Evolutionary conservation across 2,888 invertebrate species (phyloP).

Genomic region (Standfussiana lucernea): DNA sequence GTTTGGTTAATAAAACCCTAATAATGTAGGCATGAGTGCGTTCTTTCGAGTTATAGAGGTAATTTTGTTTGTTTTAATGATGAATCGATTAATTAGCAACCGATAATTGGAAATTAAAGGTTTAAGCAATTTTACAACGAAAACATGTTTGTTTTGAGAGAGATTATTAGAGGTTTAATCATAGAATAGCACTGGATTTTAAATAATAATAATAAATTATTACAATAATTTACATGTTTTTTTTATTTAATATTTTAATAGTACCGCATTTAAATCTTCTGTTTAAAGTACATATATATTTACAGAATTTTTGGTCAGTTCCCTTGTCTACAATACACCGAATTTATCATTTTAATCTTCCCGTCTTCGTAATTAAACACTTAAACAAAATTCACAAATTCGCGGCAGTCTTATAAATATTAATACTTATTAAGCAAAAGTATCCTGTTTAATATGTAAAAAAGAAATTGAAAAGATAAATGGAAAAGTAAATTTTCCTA

Average conservation of each 20-base stretch:
- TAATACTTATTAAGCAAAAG: conserved; percentile 70
- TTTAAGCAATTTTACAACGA: not conserved
- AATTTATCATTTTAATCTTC: conserved; percentile 50
- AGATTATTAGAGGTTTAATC: not conserved
- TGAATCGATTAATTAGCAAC: conserved; percentile 31
- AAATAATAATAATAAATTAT: too few species aligned
- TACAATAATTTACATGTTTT: not conserved
- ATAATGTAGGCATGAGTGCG: conserved; percentile 27
- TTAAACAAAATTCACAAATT: conserved; percentile 59
- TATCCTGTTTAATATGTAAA: conserved; percentile 73
- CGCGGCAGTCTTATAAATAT: conserved; percentile 68
- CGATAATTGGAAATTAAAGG: conserved; percentile 4
- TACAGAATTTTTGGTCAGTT: not conserved
- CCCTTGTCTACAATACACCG: conserved; percentile 6
- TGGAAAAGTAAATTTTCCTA: conserved; percentile 78
- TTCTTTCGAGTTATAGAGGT: conserved; percentile 33
- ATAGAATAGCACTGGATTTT: not conserved
- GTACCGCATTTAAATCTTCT: not conserved
- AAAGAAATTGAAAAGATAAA: conserved; percentile 74
- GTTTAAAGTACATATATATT: not conserved
- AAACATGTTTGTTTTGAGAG: not conserved
- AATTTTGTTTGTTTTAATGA: conserved; percentile 25
- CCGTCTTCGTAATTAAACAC: conserved; percentile 59
- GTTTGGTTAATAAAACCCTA: conserved; percentile 48
- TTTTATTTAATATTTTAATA: not conserved